These are phyloP conservation scores for Aratinga solstitialis DNA, from an alignment of 2,797 vertebrate species.

Conservation along the genomic window DNA sequence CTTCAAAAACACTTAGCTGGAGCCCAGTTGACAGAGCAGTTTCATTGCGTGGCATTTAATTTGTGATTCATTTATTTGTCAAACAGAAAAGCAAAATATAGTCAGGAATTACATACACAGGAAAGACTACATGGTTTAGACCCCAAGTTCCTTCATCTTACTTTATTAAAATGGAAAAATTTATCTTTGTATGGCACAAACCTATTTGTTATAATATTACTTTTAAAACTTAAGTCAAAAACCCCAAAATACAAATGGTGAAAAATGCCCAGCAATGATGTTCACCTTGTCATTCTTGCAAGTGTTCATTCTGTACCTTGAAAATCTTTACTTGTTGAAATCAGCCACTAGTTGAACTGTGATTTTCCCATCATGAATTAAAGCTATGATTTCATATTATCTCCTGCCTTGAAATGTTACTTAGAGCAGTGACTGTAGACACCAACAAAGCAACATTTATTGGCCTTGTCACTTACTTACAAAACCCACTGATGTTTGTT, in stretches of 20 bases:
- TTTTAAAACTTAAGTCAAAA: background rate
- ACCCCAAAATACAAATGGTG: background rate
- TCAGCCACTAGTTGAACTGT: background rate
- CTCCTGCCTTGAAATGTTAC: background rate
- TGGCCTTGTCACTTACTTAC: background rate
- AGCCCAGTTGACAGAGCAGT: background rate
- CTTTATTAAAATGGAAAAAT: background rate
- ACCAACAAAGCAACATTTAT: background rate
- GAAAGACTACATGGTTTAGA: background rate
- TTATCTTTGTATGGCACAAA: background rate
- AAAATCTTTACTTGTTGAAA: background rate
- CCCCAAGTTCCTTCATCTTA: background rate
- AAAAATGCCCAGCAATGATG: background rate
- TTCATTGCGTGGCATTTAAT: background rate
- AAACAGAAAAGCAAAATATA: background rate
- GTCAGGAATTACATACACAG: background rate
- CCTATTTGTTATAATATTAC: background rate
- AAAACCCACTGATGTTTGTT: background rate
- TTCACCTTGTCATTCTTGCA: background rate
- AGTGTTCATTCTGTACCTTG: background rate
- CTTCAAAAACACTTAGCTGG: background rate
- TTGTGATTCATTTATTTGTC: background rate
- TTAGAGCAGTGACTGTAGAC: background rate
- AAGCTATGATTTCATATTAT: background rate
- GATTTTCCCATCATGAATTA: background rate